phyloP scores from a whole-genome alignment of 2,797 vertebrate genomes.

The Pseudochromis fuscus region DNA sequence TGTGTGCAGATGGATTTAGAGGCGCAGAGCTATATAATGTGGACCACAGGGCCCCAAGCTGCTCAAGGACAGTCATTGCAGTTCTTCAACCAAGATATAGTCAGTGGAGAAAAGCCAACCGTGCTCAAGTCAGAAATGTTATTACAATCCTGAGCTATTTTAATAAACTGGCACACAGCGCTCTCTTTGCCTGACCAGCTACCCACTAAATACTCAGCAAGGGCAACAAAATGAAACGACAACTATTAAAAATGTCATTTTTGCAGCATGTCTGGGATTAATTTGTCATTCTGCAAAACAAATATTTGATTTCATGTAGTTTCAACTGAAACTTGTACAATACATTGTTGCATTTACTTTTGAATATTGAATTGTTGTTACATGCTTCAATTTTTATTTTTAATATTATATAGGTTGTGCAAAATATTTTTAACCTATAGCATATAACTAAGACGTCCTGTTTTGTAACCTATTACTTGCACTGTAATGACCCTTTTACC shows the following conservation, averaged over 20 bases:
- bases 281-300: neutral
- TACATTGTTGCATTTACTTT: neutral
- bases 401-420: neutral
- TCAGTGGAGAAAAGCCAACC: slow-evolving; percentile 53
- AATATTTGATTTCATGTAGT: no score
- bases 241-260: slow-evolving; percentile 1
- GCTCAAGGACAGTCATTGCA: slow-evolving; percentile 63
- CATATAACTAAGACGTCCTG: no score
- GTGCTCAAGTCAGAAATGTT: slow-evolving; percentile 43
- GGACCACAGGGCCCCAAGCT: slow-evolving; percentile 54
- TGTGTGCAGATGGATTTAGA: slow-evolving; percentile 60
- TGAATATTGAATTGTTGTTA: neutral
- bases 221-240: slow-evolving; percentile 6
- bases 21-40: slow-evolving; percentile 31
- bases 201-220: no score
- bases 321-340: no score
- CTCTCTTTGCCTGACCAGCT: slow-evolving; percentile 20
- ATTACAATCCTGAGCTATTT: slow-evolving; percentile 56
- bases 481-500: no score
- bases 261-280: neutral
- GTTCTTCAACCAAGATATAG: slow-evolving; percentile 58
- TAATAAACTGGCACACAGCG: slow-evolving; percentile 35
- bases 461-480: no score
- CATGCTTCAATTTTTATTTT: neutral
- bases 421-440: neutral